Conservation (phyloP, 1,140 invertebrate genomes). For the Aphidius ervi region DNA sequence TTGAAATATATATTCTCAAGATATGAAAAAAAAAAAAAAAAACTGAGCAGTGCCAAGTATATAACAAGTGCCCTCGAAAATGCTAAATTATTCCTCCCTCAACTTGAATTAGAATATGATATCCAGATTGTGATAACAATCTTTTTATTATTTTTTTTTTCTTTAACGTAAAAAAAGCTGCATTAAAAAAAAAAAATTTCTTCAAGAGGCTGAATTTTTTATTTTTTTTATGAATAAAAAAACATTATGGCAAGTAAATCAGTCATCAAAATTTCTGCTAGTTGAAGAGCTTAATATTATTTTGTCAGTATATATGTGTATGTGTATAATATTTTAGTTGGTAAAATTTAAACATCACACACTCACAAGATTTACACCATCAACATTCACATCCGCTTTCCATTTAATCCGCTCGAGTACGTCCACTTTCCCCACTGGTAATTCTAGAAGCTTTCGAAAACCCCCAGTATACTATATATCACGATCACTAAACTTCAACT, state of each 20-base stretch:
- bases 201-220: too few species aligned
- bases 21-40: not conserved
- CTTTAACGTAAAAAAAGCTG: not conserved
- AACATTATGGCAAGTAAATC: not conserved
- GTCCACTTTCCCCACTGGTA: conserved; percentile 1
- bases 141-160: not conserved
- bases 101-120: conserved; percentile 6
- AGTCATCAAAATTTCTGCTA: not conserved
- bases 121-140: not conserved
- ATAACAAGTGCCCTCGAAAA: not conserved
- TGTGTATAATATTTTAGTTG: too few species aligned
- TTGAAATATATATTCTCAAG: too few species aligned
- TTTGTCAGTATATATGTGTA: not conserved
- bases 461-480: not conserved
- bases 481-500: conserved; percentile 1
- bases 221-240: not conserved
- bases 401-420: conserved; percentile 7
- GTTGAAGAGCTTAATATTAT: not conserved
- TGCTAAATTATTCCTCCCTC: not conserved
- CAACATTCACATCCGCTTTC: conserved; percentile 9
- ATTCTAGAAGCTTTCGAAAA: conserved; percentile 8
- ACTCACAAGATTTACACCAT: not conserved
- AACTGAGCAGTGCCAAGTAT: conserved; percentile 4
- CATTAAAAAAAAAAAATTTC: not conserved
- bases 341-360: not conserved